Conservation (phyloP, 2,113 vertebrate genomes). For the Ploceus nigricollis region DNA sequence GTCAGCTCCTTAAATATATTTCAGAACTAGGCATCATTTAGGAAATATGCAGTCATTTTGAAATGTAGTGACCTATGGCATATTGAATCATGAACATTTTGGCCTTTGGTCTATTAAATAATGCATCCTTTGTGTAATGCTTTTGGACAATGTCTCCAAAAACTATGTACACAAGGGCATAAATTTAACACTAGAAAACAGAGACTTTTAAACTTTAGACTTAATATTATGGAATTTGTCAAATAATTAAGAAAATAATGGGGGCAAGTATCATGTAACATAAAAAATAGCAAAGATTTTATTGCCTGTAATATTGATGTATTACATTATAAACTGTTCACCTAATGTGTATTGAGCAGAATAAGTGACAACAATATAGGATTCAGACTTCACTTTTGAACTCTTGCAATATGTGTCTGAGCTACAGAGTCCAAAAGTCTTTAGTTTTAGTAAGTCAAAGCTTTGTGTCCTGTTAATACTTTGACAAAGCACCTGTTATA, state of each 20-base stretch:
- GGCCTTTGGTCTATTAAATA: constrained; percentile 56
- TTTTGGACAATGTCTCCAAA: constrained; percentile 17
- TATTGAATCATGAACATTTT: constrained; percentile 62
- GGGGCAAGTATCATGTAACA: background rate
- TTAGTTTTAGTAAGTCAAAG: background rate
- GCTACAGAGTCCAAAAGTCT: background rate
- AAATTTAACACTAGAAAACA: background rate
- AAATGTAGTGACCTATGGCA: constrained; percentile 41
- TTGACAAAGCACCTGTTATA: background rate
- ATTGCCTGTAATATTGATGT: background rate
- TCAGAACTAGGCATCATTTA: constrained; percentile 42
- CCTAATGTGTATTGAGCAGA: background rate
- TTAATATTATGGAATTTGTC: background rate
- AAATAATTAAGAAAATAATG: background rate
- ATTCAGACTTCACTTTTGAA: background rate
- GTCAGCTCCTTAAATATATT: constrained; percentile 55
- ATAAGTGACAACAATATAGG: background rate
- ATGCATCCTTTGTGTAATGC: constrained; percentile 52
- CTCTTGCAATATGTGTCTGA: background rate
- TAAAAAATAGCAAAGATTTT: background rate
- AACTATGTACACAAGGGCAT: background rate
- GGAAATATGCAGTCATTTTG: constrained; percentile 57
- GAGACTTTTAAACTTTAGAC: background rate
- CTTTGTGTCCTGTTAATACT: background rate
- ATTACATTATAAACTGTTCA: background rate